Evolutionary conservation across 2,888 invertebrate genomes (phyloP).

Genomic region (Conus canariensis): DNA sequence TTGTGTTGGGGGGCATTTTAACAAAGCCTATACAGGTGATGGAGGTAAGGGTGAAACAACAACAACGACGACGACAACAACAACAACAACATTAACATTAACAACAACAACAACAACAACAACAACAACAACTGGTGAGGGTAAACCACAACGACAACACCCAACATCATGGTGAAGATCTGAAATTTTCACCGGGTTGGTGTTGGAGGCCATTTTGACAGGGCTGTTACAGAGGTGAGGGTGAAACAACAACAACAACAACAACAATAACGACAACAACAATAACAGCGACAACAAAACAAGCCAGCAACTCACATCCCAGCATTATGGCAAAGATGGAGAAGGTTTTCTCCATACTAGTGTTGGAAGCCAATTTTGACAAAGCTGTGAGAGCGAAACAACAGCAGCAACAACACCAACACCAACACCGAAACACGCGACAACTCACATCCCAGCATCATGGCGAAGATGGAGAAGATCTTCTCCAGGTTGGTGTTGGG

Average conservation of each 20-base stretch:
- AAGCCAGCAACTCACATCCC: constrained; percentile 60
- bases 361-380: neutral
- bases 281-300: neutral
- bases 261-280: neutral
- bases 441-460: constrained; percentile 77
- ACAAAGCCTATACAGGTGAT: neutral
- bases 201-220: neutral
- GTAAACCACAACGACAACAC: neutral
- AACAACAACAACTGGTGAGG: neutral
- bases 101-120: neutral
- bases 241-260: neutral
- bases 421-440: neutral
- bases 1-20: too few species aligned
- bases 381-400: neutral
- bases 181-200: too few species aligned
- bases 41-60: constrained; percentile 45
- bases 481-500: constrained; percentile 79
- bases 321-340: too few species aligned
- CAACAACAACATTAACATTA: neutral
- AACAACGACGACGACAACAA: neutral
- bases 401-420: neutral
- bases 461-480: constrained; percentile 78
- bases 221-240: constrained; percentile 60
- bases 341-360: too few species aligned
- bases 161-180: too few species aligned